Percentiles rank a stretch among this genome's conserved stretches.
Conservation (phyloP, 1,140 invertebrate species). For the Cephus cinctus region DNA sequence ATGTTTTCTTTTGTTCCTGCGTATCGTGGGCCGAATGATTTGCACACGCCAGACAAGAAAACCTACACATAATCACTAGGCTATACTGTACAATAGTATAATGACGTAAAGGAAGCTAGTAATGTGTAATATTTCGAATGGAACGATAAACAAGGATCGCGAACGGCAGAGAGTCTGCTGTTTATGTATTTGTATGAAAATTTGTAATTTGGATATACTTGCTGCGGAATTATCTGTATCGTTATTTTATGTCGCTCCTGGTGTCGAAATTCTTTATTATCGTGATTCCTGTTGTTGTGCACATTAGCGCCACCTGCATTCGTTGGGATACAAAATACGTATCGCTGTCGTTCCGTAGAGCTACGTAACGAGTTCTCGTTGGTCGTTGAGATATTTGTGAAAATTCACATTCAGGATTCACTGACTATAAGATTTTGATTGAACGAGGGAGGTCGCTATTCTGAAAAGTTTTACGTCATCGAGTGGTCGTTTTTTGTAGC, state of each 20-base stretch:
- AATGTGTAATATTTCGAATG: constrained; percentile 31
- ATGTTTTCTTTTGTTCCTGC: constrained; percentile 2
- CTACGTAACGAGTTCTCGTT: too few relatives aligned
- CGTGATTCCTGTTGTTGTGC: too few relatives aligned
- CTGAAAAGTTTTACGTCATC: too few relatives aligned
- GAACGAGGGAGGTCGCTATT: too few relatives aligned
- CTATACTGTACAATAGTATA: constrained; percentile 46
- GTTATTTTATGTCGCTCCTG: not conserved
- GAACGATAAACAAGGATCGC: too few relatives aligned
- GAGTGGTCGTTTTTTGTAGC: too few relatives aligned
- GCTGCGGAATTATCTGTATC: constrained; percentile 1
- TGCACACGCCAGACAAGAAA: constrained; percentile 30
- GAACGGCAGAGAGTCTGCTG: constrained; percentile 33
- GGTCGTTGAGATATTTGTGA: too few relatives aligned
- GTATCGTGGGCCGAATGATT: constrained; percentile 31
- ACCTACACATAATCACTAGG: constrained; percentile 54
- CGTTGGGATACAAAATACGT: too few relatives aligned
- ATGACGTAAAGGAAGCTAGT: constrained; percentile 36
- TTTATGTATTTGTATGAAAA: constrained; percentile 37
- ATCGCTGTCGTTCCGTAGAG: too few relatives aligned
- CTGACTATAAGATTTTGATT: too few relatives aligned
- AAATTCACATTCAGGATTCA: too few relatives aligned
- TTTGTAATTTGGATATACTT: constrained; percentile 34
- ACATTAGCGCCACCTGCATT: too few relatives aligned
- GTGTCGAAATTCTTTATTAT: not conserved